Conservation (phyloP, 2,113 vertebrate genomes). For the Equus przewalskii region DNA sequence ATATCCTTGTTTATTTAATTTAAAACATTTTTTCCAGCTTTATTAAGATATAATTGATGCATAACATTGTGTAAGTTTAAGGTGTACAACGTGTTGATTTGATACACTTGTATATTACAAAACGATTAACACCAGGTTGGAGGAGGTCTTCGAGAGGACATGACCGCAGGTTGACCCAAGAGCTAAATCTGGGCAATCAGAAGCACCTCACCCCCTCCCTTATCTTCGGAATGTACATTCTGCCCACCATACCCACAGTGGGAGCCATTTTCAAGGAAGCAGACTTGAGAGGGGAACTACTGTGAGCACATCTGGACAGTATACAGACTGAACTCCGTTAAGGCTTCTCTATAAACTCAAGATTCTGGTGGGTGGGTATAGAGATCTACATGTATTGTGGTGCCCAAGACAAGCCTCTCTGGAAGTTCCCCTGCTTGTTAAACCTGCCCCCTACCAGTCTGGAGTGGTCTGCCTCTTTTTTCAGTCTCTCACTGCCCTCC, state of each 20-base stretch:
- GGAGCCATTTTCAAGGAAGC: neutral
- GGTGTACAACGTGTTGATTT: neutral
- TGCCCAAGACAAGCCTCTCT: neutral
- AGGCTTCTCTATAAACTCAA: neutral
- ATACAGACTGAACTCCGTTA: fast-evolving
- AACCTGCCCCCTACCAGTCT: neutral
- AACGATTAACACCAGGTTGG: neutral
- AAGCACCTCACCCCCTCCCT: neutral
- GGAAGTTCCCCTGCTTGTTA: neutral
- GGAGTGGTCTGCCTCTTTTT: neutral
- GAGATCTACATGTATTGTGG: neutral
- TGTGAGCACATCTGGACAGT: neutral
- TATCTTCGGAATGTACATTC: neutral
- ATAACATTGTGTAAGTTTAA: neutral
- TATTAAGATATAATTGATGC: neutral
- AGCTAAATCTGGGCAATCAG: neutral
- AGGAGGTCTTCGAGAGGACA: neutral
- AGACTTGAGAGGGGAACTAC: neutral
- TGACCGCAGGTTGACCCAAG: fast-evolving
- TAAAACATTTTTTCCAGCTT: neutral
- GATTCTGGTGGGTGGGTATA: neutral
- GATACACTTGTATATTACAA: neutral
- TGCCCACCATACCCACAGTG: neutral
- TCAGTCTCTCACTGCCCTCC: neutral
- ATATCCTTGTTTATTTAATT: neutral